Conservation (phyloP, 2,797 vertebrate genomes). For the Danio kyathit region DNA sequence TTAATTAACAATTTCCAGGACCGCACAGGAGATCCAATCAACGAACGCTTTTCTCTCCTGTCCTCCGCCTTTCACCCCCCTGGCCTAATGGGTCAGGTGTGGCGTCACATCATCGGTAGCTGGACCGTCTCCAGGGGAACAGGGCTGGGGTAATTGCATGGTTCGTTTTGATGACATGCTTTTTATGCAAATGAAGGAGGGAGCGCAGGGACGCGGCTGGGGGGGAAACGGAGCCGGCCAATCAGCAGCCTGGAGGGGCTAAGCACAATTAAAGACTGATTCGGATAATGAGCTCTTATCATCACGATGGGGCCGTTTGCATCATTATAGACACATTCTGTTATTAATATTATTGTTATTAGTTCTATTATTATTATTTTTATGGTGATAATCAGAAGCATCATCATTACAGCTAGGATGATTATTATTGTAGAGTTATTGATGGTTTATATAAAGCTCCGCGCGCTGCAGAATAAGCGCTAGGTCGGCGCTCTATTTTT, state of each 20-base stretch:
- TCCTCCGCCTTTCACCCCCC: slow-evolving; percentile 40
- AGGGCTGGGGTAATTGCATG: slow-evolving; percentile 61
- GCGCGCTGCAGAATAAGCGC: slow-evolving; percentile 22
- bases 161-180: slow-evolving; percentile 65
- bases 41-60: slow-evolving; percentile 43
- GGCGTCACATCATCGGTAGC: slow-evolving; percentile 54
- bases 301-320: slow-evolving; percentile 55
- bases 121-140: slow-evolving; percentile 57
- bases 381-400: slow-evolving; percentile 30
- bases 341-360: slow-evolving; percentile 61
- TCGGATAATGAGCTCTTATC: slow-evolving; percentile 64
- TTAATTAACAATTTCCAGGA: slow-evolving; percentile 49
- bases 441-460: slow-evolving; percentile 48
- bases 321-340: slow-evolving; percentile 62
- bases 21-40: slow-evolving; percentile 60
- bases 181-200: slow-evolving; percentile 62
- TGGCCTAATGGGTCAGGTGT: slow-evolving; percentile 59
- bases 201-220: neutral
- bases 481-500: neutral
- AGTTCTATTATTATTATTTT: slow-evolving; percentile 55
- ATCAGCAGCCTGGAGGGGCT: slow-evolving; percentile 59
- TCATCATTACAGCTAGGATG: slow-evolving; percentile 53
- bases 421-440: slow-evolving; percentile 53
- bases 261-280: slow-evolving; percentile 64
- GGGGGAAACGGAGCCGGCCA: slow-evolving; percentile 58